Evolutionary conservation across 2,113 vertebrate species (phyloP), one percentile per base, ranked within the genome.

Genomic region (Vidua macroura): DNA sequence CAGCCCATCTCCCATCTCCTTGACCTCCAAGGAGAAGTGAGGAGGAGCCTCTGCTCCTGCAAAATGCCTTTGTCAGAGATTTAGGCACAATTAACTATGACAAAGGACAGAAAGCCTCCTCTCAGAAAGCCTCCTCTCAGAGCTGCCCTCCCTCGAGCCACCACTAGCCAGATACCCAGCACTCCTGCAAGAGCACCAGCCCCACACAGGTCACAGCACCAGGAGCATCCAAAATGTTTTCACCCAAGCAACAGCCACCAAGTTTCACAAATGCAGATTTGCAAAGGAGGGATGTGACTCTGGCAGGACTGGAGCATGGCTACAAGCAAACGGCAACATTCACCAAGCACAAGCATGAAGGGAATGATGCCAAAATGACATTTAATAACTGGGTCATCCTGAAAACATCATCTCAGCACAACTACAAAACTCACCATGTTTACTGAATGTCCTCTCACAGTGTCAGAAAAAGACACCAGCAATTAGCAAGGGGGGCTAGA

Each of bases 241-340:
- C 22, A 58, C 33, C n/a, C 35, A 30, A 35, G 16, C 35, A 64
- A 66, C 56, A 37, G 15, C 66, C 25, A 39, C 2, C 19, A 9
- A 31, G 20, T 69, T 81, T 70, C 30, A 28, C 48, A 22, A 14
- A 15, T 1, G 31, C 11, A 16, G 27, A 44, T 68, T n/a, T 52
- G 23, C 46, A 43, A 62, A 63, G 62, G 58, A 68, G 23, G 28
- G 28, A 31, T 31, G 53, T 0, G 6, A 60, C 39, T 53, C 39
- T 51, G 51, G 55, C 59, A 27, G 68, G 44, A 24, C 21, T 3
- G 23, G 23, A 59, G 53, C 83, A 59, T 0, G 1, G 76, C 35
- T 51, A 49, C 19, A 30, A 48, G 43, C 31, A 49, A 66, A 51
- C 20, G 2, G 10, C 28, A 6, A 28, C 2, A 0, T 49, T n/a